Evolutionary conservation across 1,140 invertebrate species (phyloP), one percentile per base, ranked within the genome.

Genomic region (Oreohelix idahoensis): DNA sequence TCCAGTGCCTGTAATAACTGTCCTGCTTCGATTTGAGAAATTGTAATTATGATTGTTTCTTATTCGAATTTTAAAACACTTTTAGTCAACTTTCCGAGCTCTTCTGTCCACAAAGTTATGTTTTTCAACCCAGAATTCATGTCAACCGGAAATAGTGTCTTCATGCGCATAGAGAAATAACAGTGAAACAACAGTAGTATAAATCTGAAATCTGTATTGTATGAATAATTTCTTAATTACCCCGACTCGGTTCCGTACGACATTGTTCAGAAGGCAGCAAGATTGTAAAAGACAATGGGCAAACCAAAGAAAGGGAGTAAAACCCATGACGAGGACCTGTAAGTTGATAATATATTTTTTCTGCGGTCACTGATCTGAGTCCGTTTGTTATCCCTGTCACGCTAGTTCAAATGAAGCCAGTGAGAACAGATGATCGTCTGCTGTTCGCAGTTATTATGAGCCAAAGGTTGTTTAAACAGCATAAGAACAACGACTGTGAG

Each of bases 271-370:
- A 42, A 1, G 1, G 1, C 36, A 10, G 17, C 23, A 8, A 23
- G 42, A 39, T 49, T 29, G 71, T 70, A 53, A 49, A 39, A 66
- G 13, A 70, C 42, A 45, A 85, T 85, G 84, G 84, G 84, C 29
- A 85, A 85, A 75, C 84, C 84, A 29, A 85, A 85, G 78, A 85
- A 85, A 58, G 84, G 84, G 35, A 58, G 75, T 42, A 85, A 85
- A 76, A 78, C 63, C 17, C 76, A 83, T 26, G 81, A 80, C 53
- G 63, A 83, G 26, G 75, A 78, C n/a, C 1, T 71, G 75, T 83
- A 78, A 83, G 66, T 83, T 70, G 36, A 58, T 4, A 10, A 0
- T 29, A 29, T 5, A n/a, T 29, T 35, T 49, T 23, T n/a, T 51
- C 71, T 70, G 70, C n/a, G 23, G 32, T 35, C 17, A 45, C 29